A percentile compares a stretch with the other conserved stretches of the same genome.
These are phyloP conservation scores for Watersipora subatra DNA, from an alignment of 1,140 invertebrate genomes.

Conservation along the genomic window DNA sequence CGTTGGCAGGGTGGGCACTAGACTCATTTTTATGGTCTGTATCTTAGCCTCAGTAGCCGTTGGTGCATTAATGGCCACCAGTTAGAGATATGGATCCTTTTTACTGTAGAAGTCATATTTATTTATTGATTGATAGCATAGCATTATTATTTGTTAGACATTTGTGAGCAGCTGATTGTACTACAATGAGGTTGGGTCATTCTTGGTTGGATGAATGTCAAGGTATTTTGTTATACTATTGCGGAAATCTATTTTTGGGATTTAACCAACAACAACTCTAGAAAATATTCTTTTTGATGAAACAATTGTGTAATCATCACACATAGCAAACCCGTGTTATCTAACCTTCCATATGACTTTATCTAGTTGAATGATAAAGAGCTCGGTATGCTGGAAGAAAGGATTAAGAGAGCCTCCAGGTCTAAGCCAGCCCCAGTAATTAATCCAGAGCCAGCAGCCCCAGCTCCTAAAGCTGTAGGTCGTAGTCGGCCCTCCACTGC, in stretches of 20 bases:
- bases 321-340: no score
- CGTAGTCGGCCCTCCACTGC: not conserved
- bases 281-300: no score
- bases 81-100: not conserved
- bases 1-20: constrained; percentile 61
- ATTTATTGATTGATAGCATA: not conserved
- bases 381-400: constrained; percentile 76
- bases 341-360: no score
- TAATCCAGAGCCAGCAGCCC: not conserved
- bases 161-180: not conserved
- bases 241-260: no score
- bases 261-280: no score
- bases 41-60: not conserved
- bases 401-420: constrained; percentile 50
- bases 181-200: no score
- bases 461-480: not conserved
- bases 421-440: constrained; percentile 16
- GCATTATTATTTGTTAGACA: no score
- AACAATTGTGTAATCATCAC: no score
- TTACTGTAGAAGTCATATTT: no score
- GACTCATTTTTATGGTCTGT: not conserved
- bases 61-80: not conserved
- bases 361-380: constrained; percentile 92
- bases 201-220: no score
- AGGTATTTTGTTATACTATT: no score